These are phyloP conservation scores for Phania funesta DNA, from an alignment of 2,888 invertebrate species.

Conservation along the genomic window DNA sequence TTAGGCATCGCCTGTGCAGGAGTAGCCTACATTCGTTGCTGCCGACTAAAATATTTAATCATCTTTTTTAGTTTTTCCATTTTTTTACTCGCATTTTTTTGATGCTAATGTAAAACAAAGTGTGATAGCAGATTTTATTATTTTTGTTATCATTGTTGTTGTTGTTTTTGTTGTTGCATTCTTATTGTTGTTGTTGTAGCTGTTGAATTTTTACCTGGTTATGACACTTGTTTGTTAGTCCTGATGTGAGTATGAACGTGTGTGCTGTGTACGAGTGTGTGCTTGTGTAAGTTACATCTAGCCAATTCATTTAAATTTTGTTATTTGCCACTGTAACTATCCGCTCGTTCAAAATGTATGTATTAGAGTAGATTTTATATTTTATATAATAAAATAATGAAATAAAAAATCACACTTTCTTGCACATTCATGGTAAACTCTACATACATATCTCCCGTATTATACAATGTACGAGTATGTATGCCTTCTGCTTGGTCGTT, in stretches of 20 bases:
- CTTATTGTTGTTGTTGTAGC: conserved; percentile 1
- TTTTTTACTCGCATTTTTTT: no score
- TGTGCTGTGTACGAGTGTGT: not conserved
- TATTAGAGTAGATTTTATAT: conserved; percentile 11
- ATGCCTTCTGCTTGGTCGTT: conserved; percentile 1
- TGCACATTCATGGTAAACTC: conserved; percentile 23
- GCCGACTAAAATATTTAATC: not conserved
- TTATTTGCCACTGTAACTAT: conserved; percentile 28
- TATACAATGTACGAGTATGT: not conserved
- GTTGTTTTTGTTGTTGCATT: conserved; percentile 17
- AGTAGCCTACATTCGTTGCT: not conserved
- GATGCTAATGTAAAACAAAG: conserved; percentile 65
- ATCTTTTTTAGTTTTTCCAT: conserved; percentile 35
- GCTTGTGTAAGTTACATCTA: conserved; percentile 19
- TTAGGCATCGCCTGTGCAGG: no score
- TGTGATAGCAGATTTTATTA: conserved; percentile 60
- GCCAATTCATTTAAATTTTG: conserved; percentile 57
- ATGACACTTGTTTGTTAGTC: conserved; percentile 57
- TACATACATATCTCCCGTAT: not conserved
- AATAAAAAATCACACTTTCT: conserved; percentile 34
- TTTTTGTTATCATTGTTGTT: conserved; percentile 10
- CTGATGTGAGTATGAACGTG: not conserved
- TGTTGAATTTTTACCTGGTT: conserved; percentile 49
- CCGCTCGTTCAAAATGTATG: not conserved
- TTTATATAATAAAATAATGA: not conserved